Evolutionary conservation across 2,797 vertebrate genomes (phyloP).

Genomic region (Ataeniobius toweri): DNA sequence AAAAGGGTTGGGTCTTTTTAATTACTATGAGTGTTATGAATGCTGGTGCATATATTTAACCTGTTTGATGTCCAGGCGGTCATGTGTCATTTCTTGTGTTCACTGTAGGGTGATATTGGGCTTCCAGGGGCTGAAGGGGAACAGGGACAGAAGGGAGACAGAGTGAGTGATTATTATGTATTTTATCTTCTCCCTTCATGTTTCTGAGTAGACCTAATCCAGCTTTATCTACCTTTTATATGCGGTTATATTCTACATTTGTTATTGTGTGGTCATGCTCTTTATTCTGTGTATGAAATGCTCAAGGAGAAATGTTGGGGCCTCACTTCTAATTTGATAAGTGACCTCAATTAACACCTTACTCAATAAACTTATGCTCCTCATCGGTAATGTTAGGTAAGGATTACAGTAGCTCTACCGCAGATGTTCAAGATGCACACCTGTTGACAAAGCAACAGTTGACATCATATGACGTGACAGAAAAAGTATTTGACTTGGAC

Average conservation of each 20-base stretch:
- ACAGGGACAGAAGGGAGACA: constrained; percentile 87
- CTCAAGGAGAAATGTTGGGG: neutral
- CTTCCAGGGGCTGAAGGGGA: constrained; percentile 84
- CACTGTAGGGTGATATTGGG: constrained; percentile 89
- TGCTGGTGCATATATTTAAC: neutral
- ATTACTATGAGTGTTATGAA: neutral
- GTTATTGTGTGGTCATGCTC: neutral
- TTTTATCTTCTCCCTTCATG: constrained; percentile 47
- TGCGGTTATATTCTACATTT: too few species aligned
- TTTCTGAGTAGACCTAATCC: constrained; percentile 47
- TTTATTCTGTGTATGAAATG: neutral
- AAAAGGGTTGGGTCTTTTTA: neutral
- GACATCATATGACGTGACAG: too few species aligned
- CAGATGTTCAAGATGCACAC: neutral
- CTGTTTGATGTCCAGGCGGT: constrained; percentile 38
- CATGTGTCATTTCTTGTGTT: constrained; percentile 46
- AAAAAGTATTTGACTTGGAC: too few species aligned
- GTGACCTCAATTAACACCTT: neutral
- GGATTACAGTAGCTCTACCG: neutral
- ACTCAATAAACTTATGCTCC: neutral
- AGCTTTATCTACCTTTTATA: too few species aligned
- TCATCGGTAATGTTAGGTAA: neutral
- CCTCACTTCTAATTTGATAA: neutral
- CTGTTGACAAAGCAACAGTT: too few species aligned
- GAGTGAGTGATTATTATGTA: constrained; percentile 81